Conservation (phyloP, 2,888 invertebrate species). For the Coenonympha arcania region DNA sequence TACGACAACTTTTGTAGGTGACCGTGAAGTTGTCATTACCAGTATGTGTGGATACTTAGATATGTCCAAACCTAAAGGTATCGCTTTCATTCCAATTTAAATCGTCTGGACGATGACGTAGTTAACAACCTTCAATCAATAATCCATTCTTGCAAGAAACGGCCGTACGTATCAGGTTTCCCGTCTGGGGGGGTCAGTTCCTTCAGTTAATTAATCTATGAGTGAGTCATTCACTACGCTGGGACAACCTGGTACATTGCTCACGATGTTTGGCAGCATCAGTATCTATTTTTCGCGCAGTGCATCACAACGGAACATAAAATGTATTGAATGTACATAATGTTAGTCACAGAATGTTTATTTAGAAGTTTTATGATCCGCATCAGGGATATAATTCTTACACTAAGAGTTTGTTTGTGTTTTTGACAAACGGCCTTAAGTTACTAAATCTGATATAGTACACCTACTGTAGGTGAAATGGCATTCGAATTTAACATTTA, state of each 20-base stretch:
- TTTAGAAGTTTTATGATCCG: constrained; percentile 39
- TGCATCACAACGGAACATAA: constrained; percentile 23
- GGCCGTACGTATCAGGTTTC: constrained; percentile 19
- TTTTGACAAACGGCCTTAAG: neutral
- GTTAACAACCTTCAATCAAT: constrained; percentile 23
- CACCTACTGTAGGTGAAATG: too few relatives aligned
- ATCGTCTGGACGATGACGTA: constrained; percentile 21
- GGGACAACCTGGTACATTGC: constrained; percentile 23
- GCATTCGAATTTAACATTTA: too few relatives aligned
- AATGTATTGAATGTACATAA: constrained; percentile 28
- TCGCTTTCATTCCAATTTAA: constrained; percentile 12
- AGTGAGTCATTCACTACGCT: constrained; percentile 17
- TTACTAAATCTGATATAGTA: neutral
- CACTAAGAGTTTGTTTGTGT: neutral
- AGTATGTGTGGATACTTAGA: neutral
- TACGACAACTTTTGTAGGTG: neutral
- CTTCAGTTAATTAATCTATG: constrained; percentile 13
- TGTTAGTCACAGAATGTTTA: constrained; percentile 41
- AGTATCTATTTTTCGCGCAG: constrained; percentile 31
- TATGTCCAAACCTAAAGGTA: neutral
- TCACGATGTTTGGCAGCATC: constrained; percentile 33
- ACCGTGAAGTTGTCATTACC: neutral
- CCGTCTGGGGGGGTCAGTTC: constrained; percentile 22
- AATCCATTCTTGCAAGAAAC: constrained; percentile 18
- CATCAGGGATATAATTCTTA: constrained; percentile 11